Conservation (phyloP, 2,797 vertebrate genomes). For the Silurus aristotelis region DNA sequence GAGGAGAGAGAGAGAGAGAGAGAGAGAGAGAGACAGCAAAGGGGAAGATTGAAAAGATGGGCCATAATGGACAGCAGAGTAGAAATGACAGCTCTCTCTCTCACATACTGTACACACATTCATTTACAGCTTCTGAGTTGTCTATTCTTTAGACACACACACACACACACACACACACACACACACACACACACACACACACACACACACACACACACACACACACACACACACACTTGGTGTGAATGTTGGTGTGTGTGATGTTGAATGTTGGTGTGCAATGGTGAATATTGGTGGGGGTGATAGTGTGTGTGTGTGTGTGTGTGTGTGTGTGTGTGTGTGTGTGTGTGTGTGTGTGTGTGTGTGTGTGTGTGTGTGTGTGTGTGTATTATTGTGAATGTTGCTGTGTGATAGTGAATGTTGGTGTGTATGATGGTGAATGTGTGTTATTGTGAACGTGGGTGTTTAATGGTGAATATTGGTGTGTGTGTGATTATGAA, state of each 20-base stretch:
- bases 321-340: too few relatives aligned
- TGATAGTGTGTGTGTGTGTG: too few relatives aligned
- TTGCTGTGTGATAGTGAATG: background rate
- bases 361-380: too few relatives aligned
- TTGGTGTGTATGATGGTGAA: too few relatives aligned
- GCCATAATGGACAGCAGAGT: slow-evolving; percentile 62
- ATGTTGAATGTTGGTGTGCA: too few relatives aligned
- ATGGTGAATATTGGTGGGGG: too few relatives aligned
- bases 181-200: slow-evolving; percentile 39
- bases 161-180: slow-evolving; percentile 39
- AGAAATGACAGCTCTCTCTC: slow-evolving; percentile 50
- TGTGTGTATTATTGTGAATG: background rate
- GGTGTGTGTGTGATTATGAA: background rate
- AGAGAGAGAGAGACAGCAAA: background rate
- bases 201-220: slow-evolving; percentile 46
- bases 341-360: too few relatives aligned
- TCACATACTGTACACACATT: slow-evolving; percentile 57
- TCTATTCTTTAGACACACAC: slow-evolving; percentile 65
- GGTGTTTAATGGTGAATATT: background rate
- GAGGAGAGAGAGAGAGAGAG: slow-evolving; percentile 3
- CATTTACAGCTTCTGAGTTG: slow-evolving; percentile 82
- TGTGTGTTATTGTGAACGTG: background rate
- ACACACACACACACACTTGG: slow-evolving; percentile 30
- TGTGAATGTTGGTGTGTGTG: too few relatives aligned
- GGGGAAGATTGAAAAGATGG: background rate